Conservation (phyloP, 2,888 invertebrate genomes). For the Volucella inflata region DNA sequence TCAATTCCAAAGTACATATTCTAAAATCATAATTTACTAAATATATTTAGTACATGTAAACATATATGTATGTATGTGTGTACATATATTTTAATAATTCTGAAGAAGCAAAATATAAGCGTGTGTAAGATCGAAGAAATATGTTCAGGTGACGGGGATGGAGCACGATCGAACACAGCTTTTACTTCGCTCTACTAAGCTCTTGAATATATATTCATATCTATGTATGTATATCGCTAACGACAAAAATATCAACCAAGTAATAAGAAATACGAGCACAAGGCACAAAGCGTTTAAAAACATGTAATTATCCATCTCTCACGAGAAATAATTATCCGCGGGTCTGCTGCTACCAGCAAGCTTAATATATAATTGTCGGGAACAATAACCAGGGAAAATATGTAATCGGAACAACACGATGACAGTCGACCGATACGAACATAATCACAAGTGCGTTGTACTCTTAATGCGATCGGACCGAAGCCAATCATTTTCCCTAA, state of each 20-base stretch:
- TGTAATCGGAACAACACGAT: conserved; percentile 54
- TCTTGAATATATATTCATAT: too few species aligned
- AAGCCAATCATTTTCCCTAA: conserved; percentile 35
- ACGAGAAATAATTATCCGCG: conserved; percentile 43
- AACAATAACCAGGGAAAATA: conserved; percentile 55
- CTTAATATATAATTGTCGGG: conserved; percentile 60
- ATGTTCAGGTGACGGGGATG: conserved; percentile 26
- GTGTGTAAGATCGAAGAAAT: conserved; percentile 38
- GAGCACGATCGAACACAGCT: conserved; percentile 33
- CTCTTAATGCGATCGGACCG: conserved; percentile 28
- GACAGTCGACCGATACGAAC: conserved; percentile 38
- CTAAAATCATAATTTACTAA: too few species aligned
- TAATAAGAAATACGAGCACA: conserved; percentile 45
- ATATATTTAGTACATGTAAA: too few species aligned
- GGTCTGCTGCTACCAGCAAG: conserved; percentile 28
- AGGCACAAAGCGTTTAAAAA: background rate
- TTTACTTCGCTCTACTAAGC: conserved; percentile 13
- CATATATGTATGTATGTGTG: too few species aligned
- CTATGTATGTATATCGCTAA: conserved; percentile 46
- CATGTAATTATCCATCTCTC: conserved; percentile 42
- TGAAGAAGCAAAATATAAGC: too few species aligned
- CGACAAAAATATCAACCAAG: conserved; percentile 55
- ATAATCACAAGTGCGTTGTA: conserved; percentile 41
- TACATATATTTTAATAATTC: too few species aligned
- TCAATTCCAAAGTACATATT: too few species aligned